These are phyloP conservation scores for Corapipo altera DNA, from an alignment of 2,113 vertebrate species.

Conservation along the genomic window DNA sequence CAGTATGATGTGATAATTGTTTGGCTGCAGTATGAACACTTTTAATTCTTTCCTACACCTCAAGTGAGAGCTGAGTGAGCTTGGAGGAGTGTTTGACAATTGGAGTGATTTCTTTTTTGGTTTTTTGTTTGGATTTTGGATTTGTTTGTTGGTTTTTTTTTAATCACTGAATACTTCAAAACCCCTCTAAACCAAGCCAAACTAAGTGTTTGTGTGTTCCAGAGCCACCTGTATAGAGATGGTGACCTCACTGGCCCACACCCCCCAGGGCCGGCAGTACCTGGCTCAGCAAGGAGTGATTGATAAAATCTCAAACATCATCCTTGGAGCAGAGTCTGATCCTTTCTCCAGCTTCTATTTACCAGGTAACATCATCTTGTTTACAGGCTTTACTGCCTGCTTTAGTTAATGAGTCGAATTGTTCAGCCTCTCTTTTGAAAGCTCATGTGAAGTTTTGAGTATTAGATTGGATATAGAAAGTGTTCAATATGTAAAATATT, in stretches of 20 bases:
- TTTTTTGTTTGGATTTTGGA: neutral
- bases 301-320: constrained; percentile 92
- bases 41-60: neutral
- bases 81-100: neutral
- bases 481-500: neutral
- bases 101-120: neutral
- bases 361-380: constrained; percentile 78
- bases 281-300: constrained; percentile 89
- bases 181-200: fast-evolving
- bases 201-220: neutral
- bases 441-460: neutral
- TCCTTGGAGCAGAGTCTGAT: constrained; percentile 87
- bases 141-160: neutral
- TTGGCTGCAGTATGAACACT: neutral
- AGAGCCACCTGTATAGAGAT: constrained; percentile 93
- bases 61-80: neutral
- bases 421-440: neutral
- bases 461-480: fast-evolving
- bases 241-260: constrained; percentile 85
- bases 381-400: neutral
- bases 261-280: constrained; percentile 86
- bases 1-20: neutral
- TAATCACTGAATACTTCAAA: neutral
- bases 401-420: fast-evolving
- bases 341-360: constrained; percentile 91